Evolutionary conservation across 2,888 invertebrate genomes (phyloP), one percentile per base, ranked within the genome.

Genomic region (Pantelozetes paolii): DNA sequence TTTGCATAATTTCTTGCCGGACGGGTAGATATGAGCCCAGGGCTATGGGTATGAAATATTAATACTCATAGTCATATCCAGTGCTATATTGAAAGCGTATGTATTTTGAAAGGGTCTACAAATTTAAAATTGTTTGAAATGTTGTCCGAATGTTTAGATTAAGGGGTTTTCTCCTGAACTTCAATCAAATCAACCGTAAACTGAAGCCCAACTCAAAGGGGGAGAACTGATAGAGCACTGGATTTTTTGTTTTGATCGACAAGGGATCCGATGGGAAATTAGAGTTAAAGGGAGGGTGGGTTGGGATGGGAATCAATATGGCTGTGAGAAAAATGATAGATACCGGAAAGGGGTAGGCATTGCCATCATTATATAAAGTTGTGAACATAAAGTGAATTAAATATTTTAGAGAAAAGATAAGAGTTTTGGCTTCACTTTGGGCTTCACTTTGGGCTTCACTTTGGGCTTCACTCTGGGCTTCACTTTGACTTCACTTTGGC

Each of bases 311-410:
- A 28, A 36, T 20, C 36, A 45, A 28, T 69, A 45, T 45, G 69
- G 69, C 69, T 69, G 45, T 69, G 40, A 45, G 45, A 69, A 69
- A 69, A 69, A 69, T 69, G 69, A 69, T 69, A 45, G 69, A 42
- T 69, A 71, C 71, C 71, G 71, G 71, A 71, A 71, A 71, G 57
- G 71, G 71, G 71, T 71, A 69, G 69, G 8, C 45, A 45, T 23
- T 11, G 40, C 20, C 45, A 69, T 69, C 45, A 69, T 69, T 69
- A 69, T 23, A 50, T 30, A 50, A 57, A 57, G 45, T 71, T 40
- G 45, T 71, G 54, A 20, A 36, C 11, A 30, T 57, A 26, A 36
- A 71, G n/a, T 57, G 57, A 71, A 71, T 71, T 57, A 57, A 71
- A 57, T 48, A 71, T 50, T 71, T 57, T 48, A 71, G 48, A 71